Conservation (phyloP, 2,797 vertebrate species). For the Rhabdophis nuchalis region DNA sequence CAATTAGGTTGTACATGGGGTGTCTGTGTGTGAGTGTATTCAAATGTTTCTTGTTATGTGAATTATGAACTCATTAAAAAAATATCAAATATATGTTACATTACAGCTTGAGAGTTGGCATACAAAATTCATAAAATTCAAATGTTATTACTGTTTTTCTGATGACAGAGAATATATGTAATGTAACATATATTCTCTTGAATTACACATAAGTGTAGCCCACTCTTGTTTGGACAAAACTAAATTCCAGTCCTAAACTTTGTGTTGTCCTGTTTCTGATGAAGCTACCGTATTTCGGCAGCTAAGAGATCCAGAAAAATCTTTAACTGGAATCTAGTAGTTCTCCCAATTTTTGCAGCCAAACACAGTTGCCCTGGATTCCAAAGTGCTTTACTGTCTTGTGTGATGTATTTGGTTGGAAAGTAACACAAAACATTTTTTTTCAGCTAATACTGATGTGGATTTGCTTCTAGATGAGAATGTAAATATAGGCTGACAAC, state of each 20-base stretch:
- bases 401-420: not conserved
- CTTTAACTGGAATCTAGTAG: not conserved
- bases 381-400: not conserved
- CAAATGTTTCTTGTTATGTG: not conserved
- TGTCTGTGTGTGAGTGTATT: not conserved
- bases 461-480: slow-evolving; percentile 28
- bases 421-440: not conserved
- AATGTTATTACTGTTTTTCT: not conserved
- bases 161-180: no score
- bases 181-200: no score
- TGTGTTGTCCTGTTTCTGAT: not conserved
- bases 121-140: not conserved
- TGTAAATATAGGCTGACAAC: slow-evolving; percentile 15
- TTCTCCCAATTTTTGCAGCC: not conserved
- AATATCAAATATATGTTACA: not conserved
- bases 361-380: not conserved
- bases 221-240: not conserved
- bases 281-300: not conserved
- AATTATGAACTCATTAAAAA: not conserved
- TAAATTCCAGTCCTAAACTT: not conserved
- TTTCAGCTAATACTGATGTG: not conserved
- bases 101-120: not conserved
- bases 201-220: not conserved
- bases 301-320: not conserved
- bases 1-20: not conserved